Conservation (phyloP, 2,888 invertebrate genomes). For the Quadroppia sp. region DNA sequence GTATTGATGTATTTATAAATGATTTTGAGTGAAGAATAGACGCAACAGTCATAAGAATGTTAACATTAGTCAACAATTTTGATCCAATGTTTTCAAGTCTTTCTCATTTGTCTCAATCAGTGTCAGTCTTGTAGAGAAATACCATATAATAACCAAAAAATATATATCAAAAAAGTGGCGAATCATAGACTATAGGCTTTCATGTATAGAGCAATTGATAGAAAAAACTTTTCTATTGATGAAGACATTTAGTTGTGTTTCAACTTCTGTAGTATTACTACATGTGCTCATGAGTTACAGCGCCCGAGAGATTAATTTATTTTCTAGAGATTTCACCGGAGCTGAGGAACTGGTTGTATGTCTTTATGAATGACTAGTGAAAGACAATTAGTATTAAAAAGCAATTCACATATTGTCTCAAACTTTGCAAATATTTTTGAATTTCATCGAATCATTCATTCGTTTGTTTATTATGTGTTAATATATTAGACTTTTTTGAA, state of each 20-base stretch:
- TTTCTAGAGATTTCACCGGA: conserved; percentile 9
- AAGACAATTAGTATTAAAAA: too few species aligned
- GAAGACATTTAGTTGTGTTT: not conserved
- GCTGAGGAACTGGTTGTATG: too few species aligned
- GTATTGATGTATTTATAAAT: not conserved
- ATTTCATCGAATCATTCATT: too few species aligned
- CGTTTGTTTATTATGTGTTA: too few species aligned
- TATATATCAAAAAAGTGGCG: not conserved
- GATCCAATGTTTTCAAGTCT: conserved; percentile 3
- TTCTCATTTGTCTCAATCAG: conserved; percentile 29
- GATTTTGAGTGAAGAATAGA: not conserved
- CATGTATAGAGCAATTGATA: conserved; percentile 22
- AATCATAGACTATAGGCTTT: not conserved
- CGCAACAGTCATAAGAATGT: conserved; percentile 12
- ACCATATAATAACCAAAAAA: conserved; percentile 19
- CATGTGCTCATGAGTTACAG: conserved; percentile 19
- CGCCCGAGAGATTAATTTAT: conserved; percentile 32
- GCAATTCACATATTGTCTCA: too few species aligned
- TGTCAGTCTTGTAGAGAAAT: conserved; percentile 24
- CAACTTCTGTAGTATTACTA: not conserved
- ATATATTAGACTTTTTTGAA: too few species aligned
- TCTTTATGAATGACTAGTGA: too few species aligned
- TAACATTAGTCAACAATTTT: not conserved
- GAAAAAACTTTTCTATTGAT: not conserved
- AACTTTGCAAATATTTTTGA: too few species aligned